Evolutionary conservation across 2,797 vertebrate genomes (phyloP).

Genomic region (Halcyon chelicuti): DNA sequence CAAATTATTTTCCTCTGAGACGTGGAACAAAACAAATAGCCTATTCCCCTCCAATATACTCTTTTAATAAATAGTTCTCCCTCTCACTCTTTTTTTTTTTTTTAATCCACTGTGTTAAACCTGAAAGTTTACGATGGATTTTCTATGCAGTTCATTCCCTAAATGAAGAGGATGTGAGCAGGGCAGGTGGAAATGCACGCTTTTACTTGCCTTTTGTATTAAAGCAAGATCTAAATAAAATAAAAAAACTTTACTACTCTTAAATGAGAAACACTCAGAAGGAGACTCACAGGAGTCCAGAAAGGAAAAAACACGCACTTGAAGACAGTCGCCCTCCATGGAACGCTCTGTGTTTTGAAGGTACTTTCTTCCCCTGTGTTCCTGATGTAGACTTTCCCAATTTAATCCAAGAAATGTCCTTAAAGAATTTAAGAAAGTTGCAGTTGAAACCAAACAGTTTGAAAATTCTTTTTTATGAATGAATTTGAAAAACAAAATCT

Average conservation of each 20-base stretch:
- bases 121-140: slow-evolving; percentile 71
- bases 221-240: slow-evolving; percentile 14
- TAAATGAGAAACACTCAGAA: background rate
- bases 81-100: background rate
- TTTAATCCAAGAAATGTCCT: background rate
- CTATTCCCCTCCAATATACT: slow-evolving; percentile 69
- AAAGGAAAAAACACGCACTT: background rate
- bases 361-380: background rate
- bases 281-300: background rate
- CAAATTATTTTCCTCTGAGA: slow-evolving; percentile 76
- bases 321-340: background rate
- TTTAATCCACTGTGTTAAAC: background rate
- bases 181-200: slow-evolving; percentile 33
- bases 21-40: slow-evolving; percentile 73
- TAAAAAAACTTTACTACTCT: background rate
- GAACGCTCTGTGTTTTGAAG: background rate
- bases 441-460: background rate
- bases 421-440: background rate
- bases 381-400: background rate
- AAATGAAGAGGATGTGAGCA: slow-evolving; percentile 59
- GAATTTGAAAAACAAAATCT: background rate
- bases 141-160: slow-evolving; percentile 52
- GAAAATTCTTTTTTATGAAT: background rate
- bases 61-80: slow-evolving; percentile 66
- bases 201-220: slow-evolving; percentile 35